These are phyloP conservation scores for Ophraella communa DNA, from an alignment of 2,888 invertebrate species.

Conservation along the genomic window DNA sequence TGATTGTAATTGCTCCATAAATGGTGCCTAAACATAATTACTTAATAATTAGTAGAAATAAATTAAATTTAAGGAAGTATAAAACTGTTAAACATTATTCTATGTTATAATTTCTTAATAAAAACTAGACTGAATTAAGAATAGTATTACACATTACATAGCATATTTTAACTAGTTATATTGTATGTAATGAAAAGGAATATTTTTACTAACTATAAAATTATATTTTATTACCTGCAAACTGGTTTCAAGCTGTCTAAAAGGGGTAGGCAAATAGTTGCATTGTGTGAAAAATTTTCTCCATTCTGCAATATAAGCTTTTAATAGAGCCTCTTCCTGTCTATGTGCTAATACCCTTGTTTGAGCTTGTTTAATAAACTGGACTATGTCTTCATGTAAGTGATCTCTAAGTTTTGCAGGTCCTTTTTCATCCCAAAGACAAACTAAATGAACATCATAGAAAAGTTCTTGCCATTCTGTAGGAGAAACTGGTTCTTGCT, in stretches of 20 bases:
- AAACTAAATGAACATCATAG: constrained; percentile 93
- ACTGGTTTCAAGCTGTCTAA: constrained; percentile 87
- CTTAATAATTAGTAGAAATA: too few species aligned
- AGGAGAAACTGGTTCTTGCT: constrained; percentile 92
- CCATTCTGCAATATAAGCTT: constrained; percentile 98
- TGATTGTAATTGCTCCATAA: too few species aligned
- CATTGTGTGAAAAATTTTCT: constrained; percentile 97
- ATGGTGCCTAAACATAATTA: too few species aligned
- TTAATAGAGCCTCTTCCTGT: constrained; percentile 93
- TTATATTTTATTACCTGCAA: constrained; percentile 62
- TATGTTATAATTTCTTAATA: too few species aligned
- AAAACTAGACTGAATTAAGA: too few species aligned
- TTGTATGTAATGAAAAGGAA: background rate
- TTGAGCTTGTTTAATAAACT: constrained; percentile 94
- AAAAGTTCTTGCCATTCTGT: constrained; percentile 98
- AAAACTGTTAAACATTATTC: too few species aligned
- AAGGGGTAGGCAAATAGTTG: constrained; percentile 95
- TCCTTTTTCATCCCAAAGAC: constrained; percentile 97
- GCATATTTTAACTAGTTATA: too few species aligned
- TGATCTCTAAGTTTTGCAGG: constrained; percentile 87
- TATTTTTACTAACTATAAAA: background rate
- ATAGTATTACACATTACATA: too few species aligned
- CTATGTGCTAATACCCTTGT: constrained; percentile 86
- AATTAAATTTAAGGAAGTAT: too few species aligned
- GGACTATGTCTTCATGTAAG: constrained; percentile 89